Evolutionary conservation across 2,797 vertebrate genomes (phyloP).

Genomic region (Pyrocephalus nanus): DNA sequence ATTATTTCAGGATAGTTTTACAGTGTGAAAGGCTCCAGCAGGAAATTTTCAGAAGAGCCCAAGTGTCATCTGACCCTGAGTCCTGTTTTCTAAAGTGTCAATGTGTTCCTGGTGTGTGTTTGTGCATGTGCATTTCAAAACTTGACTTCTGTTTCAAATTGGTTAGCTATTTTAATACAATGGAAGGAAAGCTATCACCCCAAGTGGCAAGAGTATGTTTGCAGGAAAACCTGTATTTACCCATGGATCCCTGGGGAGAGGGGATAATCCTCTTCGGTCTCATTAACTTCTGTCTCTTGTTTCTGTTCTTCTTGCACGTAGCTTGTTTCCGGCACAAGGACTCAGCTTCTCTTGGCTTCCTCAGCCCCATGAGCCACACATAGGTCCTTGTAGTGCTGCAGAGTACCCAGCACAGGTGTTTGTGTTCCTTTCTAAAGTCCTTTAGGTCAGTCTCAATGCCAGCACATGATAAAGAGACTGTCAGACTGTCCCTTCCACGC

Average conservation of each 20-base stretch:
- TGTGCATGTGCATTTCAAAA: not conserved
- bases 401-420: accelerated
- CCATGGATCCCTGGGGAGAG: not conserved
- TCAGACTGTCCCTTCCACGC: accelerated
- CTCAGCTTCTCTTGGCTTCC: not conserved
- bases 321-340: not conserved
- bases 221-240: conserved; percentile 49
- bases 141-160: conserved; percentile 1
- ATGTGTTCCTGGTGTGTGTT: not conserved
- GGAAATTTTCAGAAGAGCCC: conserved; percentile 29
- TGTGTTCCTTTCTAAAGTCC: not conserved
- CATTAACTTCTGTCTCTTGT: not conserved
- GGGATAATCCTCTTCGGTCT: not conserved
- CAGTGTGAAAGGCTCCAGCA: not conserved
- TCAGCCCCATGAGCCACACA: not conserved
- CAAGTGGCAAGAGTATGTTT: not conserved
- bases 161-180: not conserved
- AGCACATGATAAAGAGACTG: accelerated
- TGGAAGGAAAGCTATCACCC: conserved; percentile 4
- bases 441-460: not conserved
- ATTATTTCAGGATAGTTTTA: conserved; percentile 26
- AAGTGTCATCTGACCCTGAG: conserved; percentile 28
- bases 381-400: not conserved
- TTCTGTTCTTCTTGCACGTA: not conserved
- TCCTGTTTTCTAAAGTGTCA: conserved; percentile 27